Evolutionary conservation across 2,113 vertebrate genomes (phyloP).

Genomic region (Cochlearius cochlearius): DNA sequence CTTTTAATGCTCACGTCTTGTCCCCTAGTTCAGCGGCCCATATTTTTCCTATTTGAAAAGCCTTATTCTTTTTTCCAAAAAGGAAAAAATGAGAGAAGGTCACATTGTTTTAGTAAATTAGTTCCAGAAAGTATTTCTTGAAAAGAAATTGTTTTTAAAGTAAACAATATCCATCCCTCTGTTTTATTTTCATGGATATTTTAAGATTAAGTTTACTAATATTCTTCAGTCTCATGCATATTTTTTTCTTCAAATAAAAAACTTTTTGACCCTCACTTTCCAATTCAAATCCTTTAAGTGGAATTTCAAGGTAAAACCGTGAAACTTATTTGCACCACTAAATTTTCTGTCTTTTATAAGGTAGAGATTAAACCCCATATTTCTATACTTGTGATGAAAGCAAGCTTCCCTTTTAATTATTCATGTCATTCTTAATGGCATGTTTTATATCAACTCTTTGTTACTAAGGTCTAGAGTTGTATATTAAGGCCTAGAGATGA

Average conservation of each 20-base stretch:
- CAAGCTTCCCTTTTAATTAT: not conserved
- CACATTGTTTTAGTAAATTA: conserved; percentile 29
- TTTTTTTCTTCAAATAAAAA: not conserved
- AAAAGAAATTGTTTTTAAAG: not conserved
- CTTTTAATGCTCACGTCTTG: not conserved
- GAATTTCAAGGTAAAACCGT: not conserved
- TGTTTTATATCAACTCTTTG: not conserved
- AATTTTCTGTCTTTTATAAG: not conserved
- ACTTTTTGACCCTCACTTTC: not conserved
- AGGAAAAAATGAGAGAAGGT: not conserved
- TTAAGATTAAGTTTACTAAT: not conserved
- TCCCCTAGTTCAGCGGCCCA: not conserved
- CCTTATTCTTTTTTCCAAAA: not conserved
- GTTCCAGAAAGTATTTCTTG: conserved; percentile 28
- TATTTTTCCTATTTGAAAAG: not conserved
- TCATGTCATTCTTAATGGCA: not conserved
- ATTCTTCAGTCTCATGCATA: not conserved
- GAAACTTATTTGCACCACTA: not conserved
- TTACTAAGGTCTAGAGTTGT: not conserved
- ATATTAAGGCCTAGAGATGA: not conserved
- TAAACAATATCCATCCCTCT: not conserved
- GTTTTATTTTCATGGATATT: not conserved
- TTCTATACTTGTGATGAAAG: not conserved
- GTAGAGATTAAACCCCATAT: not conserved
- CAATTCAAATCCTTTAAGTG: not conserved